phyloP scores from a whole-genome alignment of 1,140 invertebrate genomes.

The Drosophila parvula region DNA sequence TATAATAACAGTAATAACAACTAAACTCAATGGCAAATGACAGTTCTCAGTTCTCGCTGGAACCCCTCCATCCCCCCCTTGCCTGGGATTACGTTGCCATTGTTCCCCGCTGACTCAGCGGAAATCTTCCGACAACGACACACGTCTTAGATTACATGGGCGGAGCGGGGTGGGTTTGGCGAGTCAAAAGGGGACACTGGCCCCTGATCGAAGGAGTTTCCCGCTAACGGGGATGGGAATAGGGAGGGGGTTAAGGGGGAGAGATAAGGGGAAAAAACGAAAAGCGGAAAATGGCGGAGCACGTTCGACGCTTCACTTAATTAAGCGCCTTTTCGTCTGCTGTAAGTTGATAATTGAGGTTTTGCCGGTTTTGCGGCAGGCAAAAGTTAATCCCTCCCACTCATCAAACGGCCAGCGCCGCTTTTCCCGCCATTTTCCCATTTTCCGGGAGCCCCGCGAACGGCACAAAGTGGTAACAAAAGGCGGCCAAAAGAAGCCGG shows the following conservation, averaged over 20 bases:
- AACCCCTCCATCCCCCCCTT: neutral
- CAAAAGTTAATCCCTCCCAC: slow-evolving; percentile 67
- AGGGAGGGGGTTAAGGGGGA: neutral
- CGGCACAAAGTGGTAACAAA: slow-evolving; percentile 48
- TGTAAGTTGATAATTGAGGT: slow-evolving; percentile 78
- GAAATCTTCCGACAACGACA: slow-evolving; percentile 35
- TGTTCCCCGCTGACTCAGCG: slow-evolving; percentile 39
- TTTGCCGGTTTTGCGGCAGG: slow-evolving; percentile 64
- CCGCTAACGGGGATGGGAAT: neutral
- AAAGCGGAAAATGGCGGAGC: slow-evolving; percentile 62
- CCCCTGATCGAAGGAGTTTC: slow-evolving; percentile 38
- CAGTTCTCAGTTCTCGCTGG: slow-evolving; percentile 29
- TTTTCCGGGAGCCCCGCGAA: slow-evolving; percentile 1
- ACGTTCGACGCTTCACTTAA: slow-evolving; percentile 74
- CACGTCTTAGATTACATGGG: slow-evolving; percentile 51
- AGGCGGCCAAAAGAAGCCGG: slow-evolving; percentile 16
- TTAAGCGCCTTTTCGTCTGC: slow-evolving; percentile 77
- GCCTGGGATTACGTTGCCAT: slow-evolving; percentile 38
- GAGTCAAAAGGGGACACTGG: neutral
- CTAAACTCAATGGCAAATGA: slow-evolving; percentile 41
- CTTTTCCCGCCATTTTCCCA: neutral
- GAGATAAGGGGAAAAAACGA: neutral
- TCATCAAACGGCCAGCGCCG: slow-evolving; percentile 21
- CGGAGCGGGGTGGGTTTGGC: neutral
- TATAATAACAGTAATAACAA: slow-evolving; percentile 52